phyloP scores from a whole-genome alignment of 2,797 vertebrate genomes.

The Sebastes ruberrimus region DNA sequence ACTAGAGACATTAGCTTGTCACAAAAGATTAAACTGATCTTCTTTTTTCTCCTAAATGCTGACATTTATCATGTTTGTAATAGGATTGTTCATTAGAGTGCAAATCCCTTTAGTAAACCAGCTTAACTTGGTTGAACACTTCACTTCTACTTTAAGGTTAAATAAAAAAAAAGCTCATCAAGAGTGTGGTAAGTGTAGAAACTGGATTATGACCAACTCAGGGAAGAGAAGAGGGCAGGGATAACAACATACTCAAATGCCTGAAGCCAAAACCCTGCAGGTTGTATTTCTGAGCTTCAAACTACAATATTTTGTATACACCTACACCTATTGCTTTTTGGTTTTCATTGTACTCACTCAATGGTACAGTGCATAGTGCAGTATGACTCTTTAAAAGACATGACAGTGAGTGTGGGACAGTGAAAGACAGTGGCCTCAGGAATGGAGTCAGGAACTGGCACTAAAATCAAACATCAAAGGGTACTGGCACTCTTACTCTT shows the following conservation, averaged over 20 bases:
- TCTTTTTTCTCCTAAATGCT: too few relatives aligned
- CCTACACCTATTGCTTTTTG: background rate
- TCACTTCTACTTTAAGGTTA: too few relatives aligned
- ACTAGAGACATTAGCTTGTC: too few relatives aligned
- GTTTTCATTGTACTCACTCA: background rate
- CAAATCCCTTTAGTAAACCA: too few relatives aligned
- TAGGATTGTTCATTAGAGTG: too few relatives aligned
- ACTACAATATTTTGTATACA: background rate
- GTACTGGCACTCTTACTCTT: background rate
- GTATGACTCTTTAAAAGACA: background rate
- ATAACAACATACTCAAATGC: background rate
- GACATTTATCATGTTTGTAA: too few relatives aligned
- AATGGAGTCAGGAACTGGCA: background rate
- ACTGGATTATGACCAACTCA: too few relatives aligned
- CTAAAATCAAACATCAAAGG: background rate
- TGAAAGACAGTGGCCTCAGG: background rate
- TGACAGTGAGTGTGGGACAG: background rate
- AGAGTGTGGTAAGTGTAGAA: too few relatives aligned
- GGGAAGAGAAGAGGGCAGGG: background rate
- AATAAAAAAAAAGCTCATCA: too few relatives aligned
- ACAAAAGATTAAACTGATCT: too few relatives aligned
- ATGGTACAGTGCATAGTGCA: background rate
- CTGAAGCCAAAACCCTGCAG: background rate
- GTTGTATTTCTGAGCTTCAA: background rate
- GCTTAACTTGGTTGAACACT: too few relatives aligned